Base-by-base conservation (phyloP, 2,888 invertebrate species). In the Hemaris fuciformis region DNA sequence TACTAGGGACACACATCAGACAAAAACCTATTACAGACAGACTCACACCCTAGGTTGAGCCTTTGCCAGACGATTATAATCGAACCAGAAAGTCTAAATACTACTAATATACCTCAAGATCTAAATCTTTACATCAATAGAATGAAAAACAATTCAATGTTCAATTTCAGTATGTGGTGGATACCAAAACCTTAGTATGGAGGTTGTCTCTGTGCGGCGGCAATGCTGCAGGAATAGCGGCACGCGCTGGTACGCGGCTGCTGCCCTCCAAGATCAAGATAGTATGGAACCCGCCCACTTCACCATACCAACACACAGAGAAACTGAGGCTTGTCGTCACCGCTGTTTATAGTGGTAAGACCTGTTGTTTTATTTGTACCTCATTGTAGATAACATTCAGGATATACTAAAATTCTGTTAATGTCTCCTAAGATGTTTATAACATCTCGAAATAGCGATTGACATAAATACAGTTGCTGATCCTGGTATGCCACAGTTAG, bases 191-290 rank as follows among this genome's bases (percentile, higher is more conserved):
- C 27, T 93, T 94, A 25, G 91, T 92, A 74, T 94, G 94, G 94
- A 88, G 92, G 15, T 76, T 94, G 25, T 93, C 93, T 64, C 89
- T 94, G 0, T 94, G 94, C 70, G 93, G 94, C 1, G 91, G 91
- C 0, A 88, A 89, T 65, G 93, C 93, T 6, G 94, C 94, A 56
- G 85, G 92, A 0, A 91, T 94, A 42, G 91, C 91, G 1, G 83
- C 91, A 0, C 71, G 86, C 41, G 87, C 88, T 0, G 91, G 91
- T 27, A 85, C 89, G 62, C 91, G 91, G 64, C 77, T 94, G 48
- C 88, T 94, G 59, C 94, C 94, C 15, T 92, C 94, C 2, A 93
- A 93, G 66, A 84, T 94, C 63, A 90, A 88, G 70, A 91, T 94
- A 56, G 91, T 93, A 43, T 94, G 94, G 94, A 88, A 89, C 71